A percentile compares a stretch with the other conserved stretches of the same genome.
phyloP scores from a whole-genome alignment of 2,797 vertebrate genomes.

The Chloroceryle amazona region DNA sequence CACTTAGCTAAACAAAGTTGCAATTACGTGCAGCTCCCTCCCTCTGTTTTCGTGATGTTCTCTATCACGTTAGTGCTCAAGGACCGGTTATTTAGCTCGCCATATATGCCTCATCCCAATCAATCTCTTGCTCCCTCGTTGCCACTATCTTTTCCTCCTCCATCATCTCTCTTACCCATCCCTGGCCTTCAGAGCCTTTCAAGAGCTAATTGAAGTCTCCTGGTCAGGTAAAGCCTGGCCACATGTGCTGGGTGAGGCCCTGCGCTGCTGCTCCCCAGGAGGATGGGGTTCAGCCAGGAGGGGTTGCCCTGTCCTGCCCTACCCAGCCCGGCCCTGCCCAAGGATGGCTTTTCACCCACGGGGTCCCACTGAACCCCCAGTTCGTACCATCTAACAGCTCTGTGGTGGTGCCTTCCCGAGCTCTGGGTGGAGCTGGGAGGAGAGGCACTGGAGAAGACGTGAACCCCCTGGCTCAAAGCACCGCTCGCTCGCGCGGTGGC shows the following conservation, averaged over 20 bases:
- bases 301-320: neutral
- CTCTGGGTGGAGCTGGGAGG: neutral
- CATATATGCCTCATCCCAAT: neutral
- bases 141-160: neutral
- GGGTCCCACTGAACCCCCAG: rapidly evolving
- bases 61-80: neutral
- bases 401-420: rapidly evolving
- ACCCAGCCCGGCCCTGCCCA: neutral
- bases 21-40: conserved; percentile 2
- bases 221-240: neutral
- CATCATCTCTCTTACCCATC: neutral
- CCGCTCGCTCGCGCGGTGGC: rapidly evolving
- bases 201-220: neutral
- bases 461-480: neutral
- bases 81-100: neutral
- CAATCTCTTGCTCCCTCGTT: neutral
- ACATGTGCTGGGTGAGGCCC: neutral
- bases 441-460: neutral
- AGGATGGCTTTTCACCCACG: neutral
- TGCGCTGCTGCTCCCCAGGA: rapidly evolving
- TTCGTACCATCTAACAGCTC: rapidly evolving
- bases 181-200: neutral
- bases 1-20: neutral
- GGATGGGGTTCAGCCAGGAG: rapidly evolving
- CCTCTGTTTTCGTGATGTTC: neutral